Evolutionary conservation across 2,797 vertebrate genomes (phyloP).

Genomic region (Pelobates cultripes): DNA sequence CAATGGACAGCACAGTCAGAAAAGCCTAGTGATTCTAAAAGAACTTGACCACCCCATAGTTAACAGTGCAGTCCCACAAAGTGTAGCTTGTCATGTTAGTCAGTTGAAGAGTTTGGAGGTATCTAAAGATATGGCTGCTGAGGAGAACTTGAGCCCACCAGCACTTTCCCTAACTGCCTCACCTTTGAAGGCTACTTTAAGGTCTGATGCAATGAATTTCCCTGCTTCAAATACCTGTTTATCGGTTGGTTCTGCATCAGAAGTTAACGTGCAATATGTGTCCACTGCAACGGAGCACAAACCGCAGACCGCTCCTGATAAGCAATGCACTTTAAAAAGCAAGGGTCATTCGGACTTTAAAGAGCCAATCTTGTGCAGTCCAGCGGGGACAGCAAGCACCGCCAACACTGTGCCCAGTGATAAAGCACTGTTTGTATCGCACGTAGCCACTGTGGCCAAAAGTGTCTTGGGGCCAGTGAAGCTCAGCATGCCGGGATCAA

Average conservation of each 20-base stretch:
- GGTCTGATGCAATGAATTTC: rapidly evolving
- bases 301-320: constrained; percentile 55
- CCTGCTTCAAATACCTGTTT: neutral
- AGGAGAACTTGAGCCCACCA: constrained; percentile 56
- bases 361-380: constrained; percentile 55
- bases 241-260: constrained; percentile 32
- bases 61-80: constrained; percentile 32
- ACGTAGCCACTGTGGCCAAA: constrained; percentile 72
- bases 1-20: constrained; percentile 60
- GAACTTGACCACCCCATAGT: constrained; percentile 3
- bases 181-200: constrained; percentile 39
- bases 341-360: constrained; percentile 73
- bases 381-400: constrained; percentile 57
- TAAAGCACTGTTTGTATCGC: constrained; percentile 61
- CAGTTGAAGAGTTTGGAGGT: constrained; percentile 45
- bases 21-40: constrained; percentile 48
- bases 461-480: constrained; percentile 78
- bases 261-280: constrained; percentile 40
- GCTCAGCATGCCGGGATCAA: constrained; percentile 63
- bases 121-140: constrained; percentile 20
- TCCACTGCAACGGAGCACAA: constrained; percentile 9
- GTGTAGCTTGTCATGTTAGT: constrained; percentile 56
- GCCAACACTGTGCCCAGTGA: constrained; percentile 58
- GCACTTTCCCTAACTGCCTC: constrained; percentile 56
- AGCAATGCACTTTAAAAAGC: constrained; percentile 72